Evolutionary conservation across 2,113 vertebrate genomes (phyloP).

Genomic region (Pachypanchax playfairii): DNA sequence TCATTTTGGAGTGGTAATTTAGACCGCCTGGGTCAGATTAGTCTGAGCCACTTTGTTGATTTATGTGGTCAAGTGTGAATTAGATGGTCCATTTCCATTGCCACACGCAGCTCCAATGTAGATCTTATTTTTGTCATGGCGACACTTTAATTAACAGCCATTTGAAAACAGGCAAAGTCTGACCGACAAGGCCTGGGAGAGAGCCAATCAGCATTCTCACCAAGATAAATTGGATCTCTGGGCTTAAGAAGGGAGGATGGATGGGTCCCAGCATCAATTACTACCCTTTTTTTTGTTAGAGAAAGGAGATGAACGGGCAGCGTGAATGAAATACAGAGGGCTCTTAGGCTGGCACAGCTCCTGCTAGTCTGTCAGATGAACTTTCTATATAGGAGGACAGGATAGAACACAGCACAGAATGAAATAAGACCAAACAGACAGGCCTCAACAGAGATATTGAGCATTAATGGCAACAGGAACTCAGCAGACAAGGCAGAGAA

Average conservation of each 20-base stretch:
- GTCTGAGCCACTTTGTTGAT: constrained; percentile 69
- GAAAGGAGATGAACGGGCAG: constrained; percentile 67
- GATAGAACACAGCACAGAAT: constrained; percentile 61
- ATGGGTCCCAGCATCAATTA: constrained; percentile 82
- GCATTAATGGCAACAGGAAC: constrained; percentile 78
- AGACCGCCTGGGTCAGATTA: constrained; percentile 64
- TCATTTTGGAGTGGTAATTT: constrained; percentile 63
- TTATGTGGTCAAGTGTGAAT: constrained; percentile 77
- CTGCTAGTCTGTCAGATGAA: constrained; percentile 69
- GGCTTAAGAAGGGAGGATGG: constrained; percentile 79
- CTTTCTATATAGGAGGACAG: constrained; percentile 70
- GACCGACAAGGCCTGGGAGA: constrained; percentile 74
- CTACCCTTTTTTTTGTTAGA: constrained; percentile 69
- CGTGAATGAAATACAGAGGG: constrained; percentile 77
- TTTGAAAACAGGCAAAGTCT: constrained; percentile 80
- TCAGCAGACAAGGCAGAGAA: constrained; percentile 68
- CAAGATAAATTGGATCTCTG: constrained; percentile 80
- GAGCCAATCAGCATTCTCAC: constrained; percentile 78
- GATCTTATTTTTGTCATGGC: constrained; percentile 77
- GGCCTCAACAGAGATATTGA: constrained; percentile 77
- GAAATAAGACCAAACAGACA: constrained; percentile 75
- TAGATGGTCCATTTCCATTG: constrained; percentile 67
- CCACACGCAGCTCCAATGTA: constrained; percentile 71
- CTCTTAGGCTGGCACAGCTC: constrained; percentile 59
- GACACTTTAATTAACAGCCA: constrained; percentile 79